Evolutionary conservation across 1,140 invertebrate genomes (phyloP).

Genomic region (Drosophila biarmipes): DNA sequence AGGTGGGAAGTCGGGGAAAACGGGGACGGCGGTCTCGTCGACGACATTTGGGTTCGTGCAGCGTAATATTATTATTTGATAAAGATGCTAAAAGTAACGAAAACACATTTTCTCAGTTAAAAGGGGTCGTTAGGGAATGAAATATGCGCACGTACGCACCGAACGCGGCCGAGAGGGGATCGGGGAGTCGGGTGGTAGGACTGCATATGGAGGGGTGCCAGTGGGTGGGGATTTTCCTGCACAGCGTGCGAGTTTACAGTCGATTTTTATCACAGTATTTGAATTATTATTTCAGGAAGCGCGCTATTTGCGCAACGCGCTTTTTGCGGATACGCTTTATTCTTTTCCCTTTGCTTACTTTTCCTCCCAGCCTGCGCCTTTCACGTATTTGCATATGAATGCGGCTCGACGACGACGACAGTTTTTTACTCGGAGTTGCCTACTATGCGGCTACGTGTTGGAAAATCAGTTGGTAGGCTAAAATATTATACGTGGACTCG

Average conservation of each 20-base stretch:
- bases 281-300: constrained; percentile 84
- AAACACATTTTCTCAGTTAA: constrained; percentile 84
- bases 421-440: constrained; percentile 51
- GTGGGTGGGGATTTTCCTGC: constrained; percentile 38
- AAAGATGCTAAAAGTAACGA: constrained; percentile 84
- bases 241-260: constrained; percentile 76
- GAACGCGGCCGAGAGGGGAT: constrained; percentile 23
- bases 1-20: constrained; percentile 35
- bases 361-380: constrained; percentile 39
- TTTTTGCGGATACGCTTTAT: constrained; percentile 78
- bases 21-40: constrained; percentile 50
- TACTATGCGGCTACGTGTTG: constrained; percentile 69
- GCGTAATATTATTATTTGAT: constrained; percentile 84
- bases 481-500: constrained; percentile 72
- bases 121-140: constrained; percentile 84
- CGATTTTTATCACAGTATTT: constrained; percentile 84
- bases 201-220: constrained; percentile 47
- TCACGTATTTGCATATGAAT: constrained; percentile 82
- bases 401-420: constrained; percentile 60
- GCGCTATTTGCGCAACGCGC: constrained; percentile 83
- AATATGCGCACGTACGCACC: constrained; percentile 84
- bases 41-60: constrained; percentile 79
- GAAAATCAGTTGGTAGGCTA: constrained; percentile 78
- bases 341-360: constrained; percentile 17
- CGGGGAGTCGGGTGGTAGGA: constrained; percentile 11